A percentile compares a stretch with the other conserved stretches of the same genome.
phyloP scores from a whole-genome alignment of 2,888 invertebrate genomes.

The Eulithis prunata region DNA sequence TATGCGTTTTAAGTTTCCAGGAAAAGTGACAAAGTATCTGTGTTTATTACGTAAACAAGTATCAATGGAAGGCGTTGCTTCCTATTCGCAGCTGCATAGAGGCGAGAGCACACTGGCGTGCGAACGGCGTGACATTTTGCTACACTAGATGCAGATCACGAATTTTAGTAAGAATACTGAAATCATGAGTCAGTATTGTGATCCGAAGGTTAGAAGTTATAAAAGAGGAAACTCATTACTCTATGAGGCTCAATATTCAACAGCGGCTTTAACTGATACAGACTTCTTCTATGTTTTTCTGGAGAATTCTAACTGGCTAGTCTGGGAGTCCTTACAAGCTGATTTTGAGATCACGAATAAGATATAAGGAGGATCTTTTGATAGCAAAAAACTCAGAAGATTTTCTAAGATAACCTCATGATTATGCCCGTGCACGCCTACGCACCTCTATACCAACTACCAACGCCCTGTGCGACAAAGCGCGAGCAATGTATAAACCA shows the following conservation, averaged over 20 bases:
- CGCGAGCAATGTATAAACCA: constrained; percentile 4
- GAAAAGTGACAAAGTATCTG: constrained; percentile 35
- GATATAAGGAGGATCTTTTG: too few relatives aligned
- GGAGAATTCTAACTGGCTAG: too few relatives aligned
- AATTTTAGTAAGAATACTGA: constrained; percentile 9
- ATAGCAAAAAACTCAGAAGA: too few relatives aligned
- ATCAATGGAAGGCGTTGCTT: constrained; percentile 46
- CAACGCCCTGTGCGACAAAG: not conserved
- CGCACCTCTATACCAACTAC: not conserved
- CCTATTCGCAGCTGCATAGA: constrained; percentile 39
- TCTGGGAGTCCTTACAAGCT: too few relatives aligned
- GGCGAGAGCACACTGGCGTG: constrained; percentile 31
- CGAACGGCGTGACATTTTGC: constrained; percentile 27
- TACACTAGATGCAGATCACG: constrained; percentile 20
- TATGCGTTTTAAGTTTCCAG: constrained; percentile 17
- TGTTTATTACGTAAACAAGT: constrained; percentile 44
- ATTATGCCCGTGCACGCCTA: not conserved
- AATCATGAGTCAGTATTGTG: constrained; percentile 13
- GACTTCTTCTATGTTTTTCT: too few relatives aligned
- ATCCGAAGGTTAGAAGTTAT: constrained; percentile 1
- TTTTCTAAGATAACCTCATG: too few relatives aligned
- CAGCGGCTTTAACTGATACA: too few relatives aligned
- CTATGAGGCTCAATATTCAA: too few relatives aligned
- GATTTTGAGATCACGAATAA: too few relatives aligned
- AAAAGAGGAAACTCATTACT: not conserved